Evolutionary conservation across 1,140 invertebrate species (phyloP).

Genomic region (Rhagoletis pomonella): DNA sequence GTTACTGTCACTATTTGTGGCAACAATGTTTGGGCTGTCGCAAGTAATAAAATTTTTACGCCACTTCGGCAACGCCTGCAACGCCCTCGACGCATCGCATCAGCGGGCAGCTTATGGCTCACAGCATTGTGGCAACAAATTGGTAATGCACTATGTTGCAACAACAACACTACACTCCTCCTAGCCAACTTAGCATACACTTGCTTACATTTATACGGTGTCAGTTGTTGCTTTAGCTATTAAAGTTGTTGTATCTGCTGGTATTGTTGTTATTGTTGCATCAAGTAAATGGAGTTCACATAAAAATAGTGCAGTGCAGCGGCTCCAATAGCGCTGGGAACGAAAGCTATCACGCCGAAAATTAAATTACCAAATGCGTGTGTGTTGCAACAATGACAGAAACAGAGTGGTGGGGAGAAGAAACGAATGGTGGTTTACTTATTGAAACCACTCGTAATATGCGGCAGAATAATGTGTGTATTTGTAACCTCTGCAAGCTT

Average conservation of each 20-base stretch:
- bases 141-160: conserved; percentile 50
- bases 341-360: conserved; percentile 35
- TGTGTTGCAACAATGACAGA: conserved; percentile 33
- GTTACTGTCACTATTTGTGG: conserved; percentile 48
- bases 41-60: conserved; percentile 51
- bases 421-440: background rate
- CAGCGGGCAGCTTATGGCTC: conserved; percentile 15
- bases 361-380: conserved; percentile 40
- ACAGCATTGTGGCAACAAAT: conserved; percentile 30
- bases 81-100: conserved; percentile 51
- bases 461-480: background rate
- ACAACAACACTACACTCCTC: background rate
- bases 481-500: too few species aligned
- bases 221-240: conserved; percentile 36
- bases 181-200: background rate
- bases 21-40: conserved; percentile 51
- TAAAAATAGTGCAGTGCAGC: conserved; percentile 8
- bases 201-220: background rate
- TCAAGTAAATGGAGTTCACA: conserved; percentile 27
- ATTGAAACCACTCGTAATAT: background rate
- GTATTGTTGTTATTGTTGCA: background rate
- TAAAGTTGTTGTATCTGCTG: conserved; percentile 41
- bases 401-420: background rate
- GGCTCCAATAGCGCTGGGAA: background rate
- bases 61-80: conserved; percentile 47